Base-by-base conservation (phyloP, 2,113 vertebrate species). In the Phalacrocorax aristotelis region DNA sequence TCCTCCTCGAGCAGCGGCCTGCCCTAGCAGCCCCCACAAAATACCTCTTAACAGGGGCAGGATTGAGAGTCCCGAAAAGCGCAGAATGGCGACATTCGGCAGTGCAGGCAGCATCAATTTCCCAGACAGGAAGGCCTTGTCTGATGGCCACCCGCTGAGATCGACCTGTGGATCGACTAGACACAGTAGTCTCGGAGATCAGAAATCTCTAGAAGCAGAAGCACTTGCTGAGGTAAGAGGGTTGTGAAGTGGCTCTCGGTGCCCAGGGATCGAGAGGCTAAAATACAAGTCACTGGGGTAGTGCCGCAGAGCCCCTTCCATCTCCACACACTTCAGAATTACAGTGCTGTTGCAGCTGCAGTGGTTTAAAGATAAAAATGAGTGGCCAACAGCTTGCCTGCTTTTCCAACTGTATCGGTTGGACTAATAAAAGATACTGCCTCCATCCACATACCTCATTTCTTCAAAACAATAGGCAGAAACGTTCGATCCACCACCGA, bases 131-230 rank as follows among this genome's bases (percentile, higher is more conserved):
- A 99, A 99, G 97, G 94, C 93, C 34, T 98, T 99, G 91, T 98
- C 98, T 7, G 99, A 99, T 54, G 99, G 99, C 36, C 99, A 99
- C 96, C 98, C 99, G 0, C 97, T 99, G 97, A 98, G 99, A 91
- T 98, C 99, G 0, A 97, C 98, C 38, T 98, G 98, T 22, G 98
- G 99, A n/a, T 98, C 99, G 88, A 99, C 99, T 19, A 98, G 99
- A 32, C 99, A 99, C 98, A 99, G 99, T 98, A 99, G 99, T 97
- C 98, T 99, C 2, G 99, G 99, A 49, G 99, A 99, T 98, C 99
- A 99, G 98, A 99, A 99, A 96, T 98, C 99, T 58, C 97, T 99
- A 97, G 99, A 99, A 96, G 98, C 99, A 15, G 99, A 99, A 97
- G 99, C 99, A 57, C 98, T 99, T 69, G 99, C 99, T 90, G 99